Conservation (phyloP, 64 coral and sea anemone species). For the Orbicella faveolata region DNA sequence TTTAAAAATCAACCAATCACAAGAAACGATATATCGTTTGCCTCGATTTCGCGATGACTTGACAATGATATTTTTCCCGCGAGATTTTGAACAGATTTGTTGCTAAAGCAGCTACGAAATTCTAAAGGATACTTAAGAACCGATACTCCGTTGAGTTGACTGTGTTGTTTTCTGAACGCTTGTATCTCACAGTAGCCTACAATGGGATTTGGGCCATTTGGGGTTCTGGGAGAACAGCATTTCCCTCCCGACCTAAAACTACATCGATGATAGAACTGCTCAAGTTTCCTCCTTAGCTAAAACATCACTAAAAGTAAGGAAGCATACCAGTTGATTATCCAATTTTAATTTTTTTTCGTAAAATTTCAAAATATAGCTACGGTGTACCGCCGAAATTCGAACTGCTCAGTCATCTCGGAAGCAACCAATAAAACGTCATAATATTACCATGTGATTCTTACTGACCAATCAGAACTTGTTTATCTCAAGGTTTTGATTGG, state of each 20-base stretch:
- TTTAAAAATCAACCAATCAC: conserved; percentile 65
- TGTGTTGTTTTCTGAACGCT: too few species aligned
- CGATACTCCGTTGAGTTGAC: too few species aligned
- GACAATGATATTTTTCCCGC: background rate
- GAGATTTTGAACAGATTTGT: background rate
- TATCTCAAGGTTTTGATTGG: conserved; percentile 56
- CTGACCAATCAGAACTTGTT: conserved; percentile 64
- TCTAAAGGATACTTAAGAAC: too few species aligned
- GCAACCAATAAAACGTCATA: conserved; percentile 31
- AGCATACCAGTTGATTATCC: background rate
- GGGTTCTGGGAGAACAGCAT: too few species aligned
- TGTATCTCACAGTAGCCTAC: too few species aligned
- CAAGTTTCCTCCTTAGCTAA: too few species aligned
- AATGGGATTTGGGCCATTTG: too few species aligned
- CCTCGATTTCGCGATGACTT: conserved; percentile 22
- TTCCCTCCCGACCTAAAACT: too few species aligned
- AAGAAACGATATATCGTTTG: conserved; percentile 15
- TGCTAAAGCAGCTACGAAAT: too few species aligned
- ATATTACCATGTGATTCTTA: conserved; percentile 25
- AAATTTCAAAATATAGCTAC: too few species aligned
- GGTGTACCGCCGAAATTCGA: conserved; percentile 65
- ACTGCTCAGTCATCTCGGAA: background rate
- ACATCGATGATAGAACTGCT: too few species aligned
- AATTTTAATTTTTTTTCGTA: background rate
- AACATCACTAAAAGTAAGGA: too few species aligned